Percentiles rank a stretch among this genome's conserved stretches.
phyloP scores from a whole-genome alignment of 2,113 vertebrate genomes.

The Stigmatopora nigra region DNA sequence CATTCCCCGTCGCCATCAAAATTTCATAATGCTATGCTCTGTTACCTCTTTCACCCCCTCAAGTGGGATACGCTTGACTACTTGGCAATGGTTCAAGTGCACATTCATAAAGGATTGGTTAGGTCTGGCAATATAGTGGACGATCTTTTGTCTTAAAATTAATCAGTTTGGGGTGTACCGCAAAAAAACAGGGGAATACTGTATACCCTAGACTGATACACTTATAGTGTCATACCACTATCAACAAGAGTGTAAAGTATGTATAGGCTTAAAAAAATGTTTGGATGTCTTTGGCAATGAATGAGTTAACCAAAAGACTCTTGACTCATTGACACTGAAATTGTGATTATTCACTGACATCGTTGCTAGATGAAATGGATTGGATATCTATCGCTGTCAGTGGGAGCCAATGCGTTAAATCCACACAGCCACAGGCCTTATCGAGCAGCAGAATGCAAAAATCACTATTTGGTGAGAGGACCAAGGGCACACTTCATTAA shows the following conservation, averaged over 20 bases:
- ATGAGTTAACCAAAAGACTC: too few relatives aligned
- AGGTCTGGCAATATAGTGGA: background rate
- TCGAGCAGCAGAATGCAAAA: constrained; percentile 8
- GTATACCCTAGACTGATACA: too few relatives aligned
- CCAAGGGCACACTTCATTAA: constrained; percentile 34
- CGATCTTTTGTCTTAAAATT: background rate
- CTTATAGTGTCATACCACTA: too few relatives aligned
- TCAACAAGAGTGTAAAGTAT: too few relatives aligned
- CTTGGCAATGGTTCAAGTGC: background rate
- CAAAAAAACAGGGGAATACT: too few relatives aligned
- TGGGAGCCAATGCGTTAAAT: background rate
- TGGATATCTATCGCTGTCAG: too few relatives aligned
- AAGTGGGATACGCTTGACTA: background rate
- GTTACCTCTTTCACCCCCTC: constrained; percentile 1
- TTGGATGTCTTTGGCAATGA: too few relatives aligned
- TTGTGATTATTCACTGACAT: too few relatives aligned
- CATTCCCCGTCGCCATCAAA: background rate
- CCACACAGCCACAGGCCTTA: constrained; percentile 9
- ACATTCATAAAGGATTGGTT: background rate
- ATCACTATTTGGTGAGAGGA: background rate
- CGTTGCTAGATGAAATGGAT: too few relatives aligned
- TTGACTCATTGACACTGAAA: too few relatives aligned
- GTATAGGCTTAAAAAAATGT: too few relatives aligned
- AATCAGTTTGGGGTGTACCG: background rate
- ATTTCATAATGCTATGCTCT: background rate